These are phyloP conservation scores for Agapostemon virescens DNA, from an alignment of 2,888 invertebrate genomes.

Conservation along the genomic window DNA sequence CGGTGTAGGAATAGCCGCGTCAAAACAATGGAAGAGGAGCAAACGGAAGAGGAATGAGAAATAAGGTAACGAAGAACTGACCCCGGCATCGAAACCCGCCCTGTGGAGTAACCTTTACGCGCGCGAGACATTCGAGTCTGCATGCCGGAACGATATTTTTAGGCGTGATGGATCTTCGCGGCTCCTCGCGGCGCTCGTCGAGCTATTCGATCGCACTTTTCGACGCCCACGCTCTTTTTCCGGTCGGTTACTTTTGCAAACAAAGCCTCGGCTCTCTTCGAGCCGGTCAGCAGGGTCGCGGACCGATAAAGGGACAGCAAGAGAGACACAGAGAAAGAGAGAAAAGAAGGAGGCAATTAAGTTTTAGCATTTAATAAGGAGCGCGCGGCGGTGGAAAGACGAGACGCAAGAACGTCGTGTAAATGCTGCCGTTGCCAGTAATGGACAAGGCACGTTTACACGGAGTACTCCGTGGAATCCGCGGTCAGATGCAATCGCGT, in stretches of 20 bases:
- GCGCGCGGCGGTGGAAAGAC: neutral
- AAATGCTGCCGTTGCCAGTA: conserved; percentile 23
- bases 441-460: conserved; percentile 32
- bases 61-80: conserved; percentile 48
- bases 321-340: neutral
- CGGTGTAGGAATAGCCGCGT: neutral
- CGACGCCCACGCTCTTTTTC: neutral
- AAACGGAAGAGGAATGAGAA: neutral
- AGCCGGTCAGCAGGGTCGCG: neutral
- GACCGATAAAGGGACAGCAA: neutral
- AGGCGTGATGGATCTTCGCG: conserved; percentile 39
- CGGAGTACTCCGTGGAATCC: conserved; percentile 29
- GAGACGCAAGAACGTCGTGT: conserved; percentile 5
- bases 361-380: neutral
- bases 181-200: neutral
- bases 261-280: neutral
- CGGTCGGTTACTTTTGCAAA: neutral
- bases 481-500: conserved; percentile 38
- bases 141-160: conserved; percentile 51
- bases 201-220: neutral
- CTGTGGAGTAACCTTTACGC: conserved; percentile 32
- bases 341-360: neutral
- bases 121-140: conserved; percentile 41
- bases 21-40: neutral
- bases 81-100: conserved; percentile 48